Base-by-base conservation (phyloP, 2,113 vertebrate species). In the Melanocharis versteri region DNA sequence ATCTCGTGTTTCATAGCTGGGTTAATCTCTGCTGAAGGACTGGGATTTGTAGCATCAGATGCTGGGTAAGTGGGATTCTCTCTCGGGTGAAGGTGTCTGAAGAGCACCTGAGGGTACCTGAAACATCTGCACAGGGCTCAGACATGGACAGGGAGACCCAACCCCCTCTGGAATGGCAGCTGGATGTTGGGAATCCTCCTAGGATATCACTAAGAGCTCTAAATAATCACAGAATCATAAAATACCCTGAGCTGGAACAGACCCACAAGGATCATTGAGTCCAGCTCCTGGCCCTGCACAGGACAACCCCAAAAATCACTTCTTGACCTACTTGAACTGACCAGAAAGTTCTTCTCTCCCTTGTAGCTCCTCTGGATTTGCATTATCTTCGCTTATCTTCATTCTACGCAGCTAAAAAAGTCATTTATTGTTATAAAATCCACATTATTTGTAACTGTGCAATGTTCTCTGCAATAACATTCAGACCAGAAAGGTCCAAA, bases 371-470 rank as follows among this genome's bases (percentile, higher is more conserved):
- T 37, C 54, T 70, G 44, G 7, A 28, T 66, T 75, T 35, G 2
- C 5, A 1, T 28, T 39, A 13, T 9, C 8, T 31, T 12, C 0
- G 0, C 19, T 76, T 53, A 16, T 35, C 39, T 89, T 73, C 1
- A 1, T 44, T 61, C 23, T 33, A 15, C 27, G 47, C 6, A 14
- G 23, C 1, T n/a, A 15, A 40, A 56, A 50, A 64, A 7, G 2
- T 5, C 0, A 28, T 53, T 31, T 72, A 6, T 18, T 54, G 2
- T 24, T 19, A 30, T 39, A 13, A 61, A 30, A 30, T 4, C 13
- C 18, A 12, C 23, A 28, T 8, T 15, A 21, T 45, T 33, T 56
- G 19, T 22, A 42, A 30, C 30, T 13, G 17, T 39, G 7, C 24
- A 69, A 6, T 8, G 11, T 26, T 18, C 13, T 65, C 40, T 60